Conservation (phyloP, 2,797 vertebrate species). For the Chrysocyon brachyurus region DNA sequence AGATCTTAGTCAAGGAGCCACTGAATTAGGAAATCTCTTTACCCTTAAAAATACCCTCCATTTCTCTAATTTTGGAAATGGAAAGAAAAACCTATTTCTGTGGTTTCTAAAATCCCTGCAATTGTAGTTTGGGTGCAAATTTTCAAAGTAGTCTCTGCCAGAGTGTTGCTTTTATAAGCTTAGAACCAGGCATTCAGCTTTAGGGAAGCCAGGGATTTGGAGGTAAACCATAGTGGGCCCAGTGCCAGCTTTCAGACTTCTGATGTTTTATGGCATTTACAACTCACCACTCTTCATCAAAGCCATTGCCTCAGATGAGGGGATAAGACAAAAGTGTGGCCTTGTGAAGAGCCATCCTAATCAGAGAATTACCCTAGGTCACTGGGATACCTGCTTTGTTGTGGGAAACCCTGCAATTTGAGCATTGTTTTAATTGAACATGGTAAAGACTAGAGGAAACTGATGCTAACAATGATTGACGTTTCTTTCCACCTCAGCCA, state of each 20-base stretch:
- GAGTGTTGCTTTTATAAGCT: conserved; percentile 64
- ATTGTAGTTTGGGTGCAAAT: conserved; percentile 48
- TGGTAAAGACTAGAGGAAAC: conserved; percentile 15
- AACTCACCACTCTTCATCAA: conserved; percentile 22
- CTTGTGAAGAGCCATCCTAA: background rate
- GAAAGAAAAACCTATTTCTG: conserved; percentile 60
- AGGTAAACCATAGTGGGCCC: background rate
- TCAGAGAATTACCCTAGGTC: background rate
- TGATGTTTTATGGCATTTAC: conserved; percentile 28
- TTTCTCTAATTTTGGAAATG: conserved; percentile 50
- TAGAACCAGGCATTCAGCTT: conserved; percentile 39
- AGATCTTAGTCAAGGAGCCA: conserved; percentile 34
- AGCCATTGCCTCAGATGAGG: conserved; percentile 5
- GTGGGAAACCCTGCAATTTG: background rate
- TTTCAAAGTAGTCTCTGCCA: conserved; percentile 60
- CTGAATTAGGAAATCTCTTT: conserved; percentile 56
- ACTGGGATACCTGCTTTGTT: background rate
- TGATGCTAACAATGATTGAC: background rate
- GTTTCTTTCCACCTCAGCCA: background rate
- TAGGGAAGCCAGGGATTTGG: conserved; percentile 56
- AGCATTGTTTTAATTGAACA: background rate
- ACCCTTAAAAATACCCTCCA: conserved; percentile 53
- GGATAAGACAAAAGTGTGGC: background rate
- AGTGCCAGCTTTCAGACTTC: background rate
- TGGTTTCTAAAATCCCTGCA: conserved; percentile 54